Base-by-base conservation (phyloP, 1,140 invertebrate species). In the Planococcus citri region DNA sequence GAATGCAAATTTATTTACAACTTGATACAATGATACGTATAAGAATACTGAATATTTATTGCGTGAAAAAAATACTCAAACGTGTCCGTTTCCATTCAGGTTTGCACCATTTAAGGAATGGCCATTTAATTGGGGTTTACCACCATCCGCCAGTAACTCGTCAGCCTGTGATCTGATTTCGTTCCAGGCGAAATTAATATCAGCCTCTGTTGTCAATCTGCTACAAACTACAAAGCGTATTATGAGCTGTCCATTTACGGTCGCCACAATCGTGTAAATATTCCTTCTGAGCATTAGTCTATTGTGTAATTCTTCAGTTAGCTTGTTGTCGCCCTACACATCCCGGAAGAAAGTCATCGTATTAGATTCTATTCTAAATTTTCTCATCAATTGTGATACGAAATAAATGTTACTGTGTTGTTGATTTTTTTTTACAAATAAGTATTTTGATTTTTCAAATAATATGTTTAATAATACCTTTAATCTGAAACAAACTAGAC, bases 141-240 rank as follows among this genome's bases (percentile, higher is more conserved):
- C 29, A 33, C 17, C n/a, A 20, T 60, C 21, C 6, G 6, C 6
- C 24, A 64, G 60, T 3, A 64, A 24, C 2, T 27, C 10, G 10
- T 71, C 41, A 0, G 71, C 29, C 24, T 70, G 69, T 17, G 27
- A 20, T 0, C 6, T 9, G 0, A 73, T 72, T 60, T 73, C 72
- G 38, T 86, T 83, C 90, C 92, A 96, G 1, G 91, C 88, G 73
- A 84, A 89, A 1, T 86, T 79, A 27, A 97, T 83, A 76, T 97
- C 92, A 27, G 83, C 78, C 20, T 82, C 81, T 41, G 83, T 83
- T 0, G 87, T 87, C 22, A 85, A 77, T 69, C 86, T 81, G 41
- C 88, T 90, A 77, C 91, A 94, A 0, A 98, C 79, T 0, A 86
- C 88, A 74, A 96, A 92, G 69, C 95, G 82, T 9, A 96, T 84